Conservation (phyloP, 1,140 invertebrate genomes). For the Drosophila sp. region DNA sequence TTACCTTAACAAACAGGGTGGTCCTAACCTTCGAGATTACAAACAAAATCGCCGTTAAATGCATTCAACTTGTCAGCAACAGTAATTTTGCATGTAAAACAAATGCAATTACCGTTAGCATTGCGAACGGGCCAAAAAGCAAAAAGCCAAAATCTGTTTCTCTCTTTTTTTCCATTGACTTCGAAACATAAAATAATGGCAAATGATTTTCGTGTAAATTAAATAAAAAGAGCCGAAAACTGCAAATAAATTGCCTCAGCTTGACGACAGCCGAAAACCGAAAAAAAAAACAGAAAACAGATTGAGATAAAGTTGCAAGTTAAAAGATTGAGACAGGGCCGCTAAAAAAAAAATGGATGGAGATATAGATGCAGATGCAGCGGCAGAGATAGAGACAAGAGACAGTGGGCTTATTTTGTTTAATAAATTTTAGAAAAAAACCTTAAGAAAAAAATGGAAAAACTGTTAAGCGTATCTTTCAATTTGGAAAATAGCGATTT, state of each 20-base stretch:
- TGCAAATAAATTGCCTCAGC: slow-evolving; percentile 57
- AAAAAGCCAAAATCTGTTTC: slow-evolving; percentile 9
- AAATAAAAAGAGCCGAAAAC: slow-evolving; percentile 61
- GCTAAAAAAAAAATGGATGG: slow-evolving; percentile 26
- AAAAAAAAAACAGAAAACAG: slow-evolving; percentile 25
- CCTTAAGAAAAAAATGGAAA: slow-evolving; percentile 17
- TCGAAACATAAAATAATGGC: slow-evolving; percentile 44
- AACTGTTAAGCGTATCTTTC: slow-evolving; percentile 21
- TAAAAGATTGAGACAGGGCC: slow-evolving; percentile 10
- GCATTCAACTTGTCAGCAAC: slow-evolving; percentile 58
- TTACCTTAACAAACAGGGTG: slow-evolving; percentile 52
- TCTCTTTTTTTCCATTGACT: slow-evolving; percentile 22
- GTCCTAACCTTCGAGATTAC: slow-evolving; percentile 64
- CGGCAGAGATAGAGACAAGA: no score
- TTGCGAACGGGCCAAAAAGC: slow-evolving; percentile 23
- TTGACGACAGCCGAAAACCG: slow-evolving; percentile 51
- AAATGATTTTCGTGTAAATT: slow-evolving; percentile 72
- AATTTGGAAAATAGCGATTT: neutral
- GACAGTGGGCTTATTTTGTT: slow-evolving; percentile 14
- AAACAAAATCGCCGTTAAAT: slow-evolving; percentile 26
- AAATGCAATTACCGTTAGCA: slow-evolving; percentile 63
- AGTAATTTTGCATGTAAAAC: slow-evolving; percentile 69
- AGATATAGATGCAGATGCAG: slow-evolving; percentile 13
- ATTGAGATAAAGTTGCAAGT: slow-evolving; percentile 43
- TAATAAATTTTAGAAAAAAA: neutral